Percentiles rank a stretch among this genome's conserved stretches.
Conservation (phyloP, 2,888 invertebrate genomes). For the Lordiphosa andalusiaca region DNA sequence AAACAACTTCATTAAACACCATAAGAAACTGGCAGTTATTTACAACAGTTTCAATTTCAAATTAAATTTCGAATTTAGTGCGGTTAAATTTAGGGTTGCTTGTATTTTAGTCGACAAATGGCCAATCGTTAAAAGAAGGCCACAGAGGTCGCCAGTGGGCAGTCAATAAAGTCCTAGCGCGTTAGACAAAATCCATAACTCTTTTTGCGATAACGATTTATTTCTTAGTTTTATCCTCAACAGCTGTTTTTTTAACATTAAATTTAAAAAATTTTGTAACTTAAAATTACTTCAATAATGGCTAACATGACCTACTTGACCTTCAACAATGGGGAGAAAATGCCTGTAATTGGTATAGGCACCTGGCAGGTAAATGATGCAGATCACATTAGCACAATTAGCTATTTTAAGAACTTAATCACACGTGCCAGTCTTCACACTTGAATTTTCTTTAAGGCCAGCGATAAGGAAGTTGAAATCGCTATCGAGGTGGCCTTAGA, state of each 20-base stretch:
- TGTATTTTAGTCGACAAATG: no score
- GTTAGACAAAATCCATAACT: no score
- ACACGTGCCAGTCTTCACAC: no score
- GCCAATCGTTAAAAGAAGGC: no score
- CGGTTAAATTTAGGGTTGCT: no score
- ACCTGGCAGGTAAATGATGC: constrained; percentile 3
- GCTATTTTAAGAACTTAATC: no score
- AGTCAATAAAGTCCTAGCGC: no score
- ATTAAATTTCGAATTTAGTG: no score
- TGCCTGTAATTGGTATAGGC: constrained; percentile 4
- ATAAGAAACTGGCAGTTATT: no score
- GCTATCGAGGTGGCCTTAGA: constrained; percentile 87
- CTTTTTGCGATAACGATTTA: not conserved
- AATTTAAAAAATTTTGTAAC: constrained; percentile 6
- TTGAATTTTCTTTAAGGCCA: constrained; percentile 81
- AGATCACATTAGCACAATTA: not conserved
- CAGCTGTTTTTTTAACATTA: not conserved
- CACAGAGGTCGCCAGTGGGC: not conserved
- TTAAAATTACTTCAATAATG: constrained; percentile 2
- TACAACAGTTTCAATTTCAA: no score
- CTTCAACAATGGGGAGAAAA: constrained; percentile 5
- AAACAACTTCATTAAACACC: no score
- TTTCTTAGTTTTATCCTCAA: not conserved
- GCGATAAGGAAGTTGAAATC: constrained; percentile 84
- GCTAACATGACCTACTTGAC: not conserved